phyloP scores from a whole-genome alignment of 2,888 invertebrate species.

The Dasypolia templi region DNA sequence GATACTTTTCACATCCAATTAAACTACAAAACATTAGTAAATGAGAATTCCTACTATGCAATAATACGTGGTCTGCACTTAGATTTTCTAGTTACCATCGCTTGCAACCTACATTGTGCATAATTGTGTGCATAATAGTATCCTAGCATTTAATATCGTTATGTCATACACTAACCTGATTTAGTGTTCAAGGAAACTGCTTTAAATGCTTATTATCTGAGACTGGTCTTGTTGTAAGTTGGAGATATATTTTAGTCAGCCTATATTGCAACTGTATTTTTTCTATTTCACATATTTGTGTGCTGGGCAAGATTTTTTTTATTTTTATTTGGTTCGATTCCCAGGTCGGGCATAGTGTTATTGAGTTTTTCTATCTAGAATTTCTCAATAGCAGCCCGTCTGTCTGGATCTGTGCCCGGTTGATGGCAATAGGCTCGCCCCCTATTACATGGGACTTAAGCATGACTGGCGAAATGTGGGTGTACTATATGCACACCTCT shows the following conservation, averaged over 20 bases:
- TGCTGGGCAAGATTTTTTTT: too few relatives aligned
- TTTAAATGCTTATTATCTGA: slow-evolving; percentile 39
- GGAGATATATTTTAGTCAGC: background rate
- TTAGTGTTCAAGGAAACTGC: slow-evolving; percentile 43
- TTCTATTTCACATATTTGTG: background rate
- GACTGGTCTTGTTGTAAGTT: slow-evolving; percentile 17
- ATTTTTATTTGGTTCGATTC: too few relatives aligned
- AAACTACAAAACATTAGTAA: slow-evolving; percentile 31
- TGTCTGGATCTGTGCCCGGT: too few relatives aligned
- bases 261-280: background rate
- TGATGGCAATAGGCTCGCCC: too few relatives aligned
- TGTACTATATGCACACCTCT: too few relatives aligned
- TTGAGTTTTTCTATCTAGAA: too few relatives aligned
- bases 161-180: slow-evolving; percentile 57
- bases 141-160: slow-evolving; percentile 53
- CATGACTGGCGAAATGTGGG: too few relatives aligned
- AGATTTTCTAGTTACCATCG: slow-evolving; percentile 44
- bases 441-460: too few relatives aligned
- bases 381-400: too few relatives aligned
- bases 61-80: slow-evolving; percentile 38
- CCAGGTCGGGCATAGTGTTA: too few relatives aligned
- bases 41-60: slow-evolving; percentile 29
- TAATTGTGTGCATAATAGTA: slow-evolving; percentile 42
- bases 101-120: slow-evolving; percentile 61
- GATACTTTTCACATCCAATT: slow-evolving; percentile 16